Conservation (phyloP, 2,113 vertebrate genomes). For the Lasiurus cinereus region DNA sequence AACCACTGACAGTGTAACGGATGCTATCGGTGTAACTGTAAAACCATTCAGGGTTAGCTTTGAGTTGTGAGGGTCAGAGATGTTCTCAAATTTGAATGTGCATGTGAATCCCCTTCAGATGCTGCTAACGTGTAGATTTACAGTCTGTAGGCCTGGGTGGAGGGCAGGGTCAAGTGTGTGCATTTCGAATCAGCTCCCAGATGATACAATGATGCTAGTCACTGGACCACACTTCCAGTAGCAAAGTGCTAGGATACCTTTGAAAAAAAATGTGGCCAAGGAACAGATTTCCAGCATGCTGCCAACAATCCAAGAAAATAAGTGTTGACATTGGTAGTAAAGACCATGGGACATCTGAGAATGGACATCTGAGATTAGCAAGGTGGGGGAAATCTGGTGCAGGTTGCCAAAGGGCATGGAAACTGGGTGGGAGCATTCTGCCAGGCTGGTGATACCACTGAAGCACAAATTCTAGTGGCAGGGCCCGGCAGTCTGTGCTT, state of each 20-base stretch:
- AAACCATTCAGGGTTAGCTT: not conserved
- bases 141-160: not conserved
- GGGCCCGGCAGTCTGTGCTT: not conserved
- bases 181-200: not conserved
- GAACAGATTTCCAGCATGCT: not conserved
- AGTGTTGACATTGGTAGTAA: not conserved
- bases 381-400: fast-evolving
- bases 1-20: not conserved
- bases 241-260: not conserved
- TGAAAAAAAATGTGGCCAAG: not conserved
- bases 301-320: not conserved
- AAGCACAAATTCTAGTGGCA: not conserved
- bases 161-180: not conserved
- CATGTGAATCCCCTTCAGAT: not conserved
- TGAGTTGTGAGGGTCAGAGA: not conserved
- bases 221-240: not conserved
- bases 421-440: not conserved
- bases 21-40: not conserved
- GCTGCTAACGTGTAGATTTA: not conserved
- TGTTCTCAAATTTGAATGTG: not conserved
- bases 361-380: not conserved
- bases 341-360: not conserved
- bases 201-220: not conserved
- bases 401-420: not conserved
- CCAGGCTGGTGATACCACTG: not conserved